Conservation (phyloP, 2,888 invertebrate species). For the Ditylenchus weischeri region DNA sequence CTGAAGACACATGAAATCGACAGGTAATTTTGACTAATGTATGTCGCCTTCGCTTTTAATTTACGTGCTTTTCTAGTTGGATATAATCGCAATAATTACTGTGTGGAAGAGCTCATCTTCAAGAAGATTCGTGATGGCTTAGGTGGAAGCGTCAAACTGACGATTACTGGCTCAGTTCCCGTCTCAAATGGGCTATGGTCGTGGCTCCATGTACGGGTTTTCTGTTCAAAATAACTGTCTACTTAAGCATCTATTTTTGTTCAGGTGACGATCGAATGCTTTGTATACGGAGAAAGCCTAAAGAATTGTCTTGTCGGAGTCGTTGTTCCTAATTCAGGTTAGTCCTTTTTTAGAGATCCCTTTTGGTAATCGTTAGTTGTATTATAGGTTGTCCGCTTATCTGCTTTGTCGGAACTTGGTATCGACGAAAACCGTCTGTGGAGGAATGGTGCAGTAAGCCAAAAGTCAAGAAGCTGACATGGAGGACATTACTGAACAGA, state of each 20-base stretch:
- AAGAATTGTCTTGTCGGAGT: conserved; percentile 88
- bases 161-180: conserved; percentile 79
- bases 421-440: conserved; percentile 19
- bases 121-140: conserved; percentile 55
- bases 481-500: conserved; percentile 86
- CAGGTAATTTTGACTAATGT: conserved; percentile 43
- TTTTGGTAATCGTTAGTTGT: conserved; percentile 37
- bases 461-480: conserved; percentile 77
- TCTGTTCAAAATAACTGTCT: too few relatives aligned
- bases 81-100: conserved; percentile 60
- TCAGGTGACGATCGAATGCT: too few relatives aligned
- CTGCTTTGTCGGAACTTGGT: conserved; percentile 12
- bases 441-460: conserved; percentile 47
- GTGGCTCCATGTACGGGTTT: conserved; percentile 74
- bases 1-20: conserved; percentile 52
- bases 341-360: conserved; percentile 70
- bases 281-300: conserved; percentile 91
- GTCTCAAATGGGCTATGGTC: conserved; percentile 70
- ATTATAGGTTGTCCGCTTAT: conserved; percentile 25
- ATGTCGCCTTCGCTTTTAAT: neutral
- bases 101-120: conserved; percentile 62
- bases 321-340: conserved; percentile 89
- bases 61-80: conserved; percentile 57
- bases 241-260: too few relatives aligned
- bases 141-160: conserved; percentile 59